phyloP scores from a whole-genome alignment of 1,140 invertebrate species.

The Ceratoteleas bidentatus region DNA sequence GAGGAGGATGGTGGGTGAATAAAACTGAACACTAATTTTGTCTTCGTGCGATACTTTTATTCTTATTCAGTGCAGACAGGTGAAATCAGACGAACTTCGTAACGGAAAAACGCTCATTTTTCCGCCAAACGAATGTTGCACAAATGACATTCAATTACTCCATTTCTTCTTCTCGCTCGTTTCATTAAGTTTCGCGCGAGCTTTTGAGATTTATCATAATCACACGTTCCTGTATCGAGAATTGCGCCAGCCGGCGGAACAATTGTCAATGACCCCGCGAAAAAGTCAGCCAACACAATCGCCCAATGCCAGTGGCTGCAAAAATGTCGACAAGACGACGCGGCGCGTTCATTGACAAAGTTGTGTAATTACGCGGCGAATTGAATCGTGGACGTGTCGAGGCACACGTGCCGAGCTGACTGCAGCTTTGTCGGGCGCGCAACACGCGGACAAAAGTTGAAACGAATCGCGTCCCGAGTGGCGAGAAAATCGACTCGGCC shows the following conservation, averaged over 20 bases:
- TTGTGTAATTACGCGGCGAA: conserved; percentile 48
- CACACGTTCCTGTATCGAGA: conserved; percentile 10
- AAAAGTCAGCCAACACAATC: conserved; percentile 5
- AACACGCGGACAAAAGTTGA: conserved; percentile 12
- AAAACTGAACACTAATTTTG: too few species aligned
- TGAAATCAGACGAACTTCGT: too few species aligned
- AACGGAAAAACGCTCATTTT: too few species aligned
- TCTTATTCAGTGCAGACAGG: too few species aligned
- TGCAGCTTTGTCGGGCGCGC: conserved; percentile 1
- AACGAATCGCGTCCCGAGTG: conserved; percentile 21
- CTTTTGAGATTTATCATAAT: conserved; percentile 11
- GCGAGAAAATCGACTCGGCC: conserved; percentile 9
- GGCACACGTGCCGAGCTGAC: conserved; percentile 27
- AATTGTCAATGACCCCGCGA: conserved; percentile 20
- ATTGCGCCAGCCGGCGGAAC: not conserved
- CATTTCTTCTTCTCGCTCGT: conserved; percentile 4
- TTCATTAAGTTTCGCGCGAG: not conserved
- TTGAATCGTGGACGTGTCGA: conserved; percentile 26
- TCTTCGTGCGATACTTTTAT: too few species aligned
- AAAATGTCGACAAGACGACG: conserved; percentile 38
- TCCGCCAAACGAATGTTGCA: not conserved
- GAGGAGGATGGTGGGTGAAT: too few species aligned
- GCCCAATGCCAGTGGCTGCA: conserved; percentile 22
- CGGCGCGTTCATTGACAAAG: conserved; percentile 42
- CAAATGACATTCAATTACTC: conserved; percentile 2